Base-by-base conservation (phyloP, 2,797 vertebrate species). In the Lacerta viridis region DNA sequence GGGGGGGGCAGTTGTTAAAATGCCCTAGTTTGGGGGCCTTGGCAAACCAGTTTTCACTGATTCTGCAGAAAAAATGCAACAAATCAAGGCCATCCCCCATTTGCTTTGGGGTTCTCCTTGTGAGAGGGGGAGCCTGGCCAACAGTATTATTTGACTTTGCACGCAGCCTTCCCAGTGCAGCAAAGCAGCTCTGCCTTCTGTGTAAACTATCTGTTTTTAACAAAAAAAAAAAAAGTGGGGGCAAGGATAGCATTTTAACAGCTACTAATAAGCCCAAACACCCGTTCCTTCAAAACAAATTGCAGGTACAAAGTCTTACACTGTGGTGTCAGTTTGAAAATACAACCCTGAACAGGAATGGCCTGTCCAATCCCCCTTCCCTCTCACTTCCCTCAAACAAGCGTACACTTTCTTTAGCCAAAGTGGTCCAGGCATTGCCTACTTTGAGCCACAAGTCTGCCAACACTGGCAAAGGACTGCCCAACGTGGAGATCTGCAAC, bases 21-120 rank as follows among this genome's bases (percentile, higher is more conserved):
- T 80, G 83, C 50, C 0, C 18, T 86, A 7, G 17, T 20, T 1
- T 6, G 13, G 41, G 25, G 76, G 76, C 83, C 64, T 80, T 83
- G 39, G 80, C 1, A 0, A 25, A 0, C 33, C 1, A 18, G n/a
- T 9, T 43, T 20, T 9, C 75, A 0, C 0, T 5, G 89, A 1
- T 72, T 0, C n/a, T 18, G 0, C 1, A 20, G 1, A 4, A 55
- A 27, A 83, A 39, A 29, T 11, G 4, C n/a, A 0, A 89, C 0
- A 0, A 1, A 7, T 8, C 76, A 7, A 36, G 18, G 55, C 33
- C 4, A 8, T 25, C 27, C 55, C 25, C 15, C 1, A 1, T 0
- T 33, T 2, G 18, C 23, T 69, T 59, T 88, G 89, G 7, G 92
- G 82, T 13, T 72, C 27, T 87, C 59, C 83, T 43, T 13, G 0